Percentiles rank a stretch among this genome's conserved stretches.
Evolutionary conservation across 2,888 invertebrate genomes (phyloP).

Genomic region (Pheosia gnoma): DNA sequence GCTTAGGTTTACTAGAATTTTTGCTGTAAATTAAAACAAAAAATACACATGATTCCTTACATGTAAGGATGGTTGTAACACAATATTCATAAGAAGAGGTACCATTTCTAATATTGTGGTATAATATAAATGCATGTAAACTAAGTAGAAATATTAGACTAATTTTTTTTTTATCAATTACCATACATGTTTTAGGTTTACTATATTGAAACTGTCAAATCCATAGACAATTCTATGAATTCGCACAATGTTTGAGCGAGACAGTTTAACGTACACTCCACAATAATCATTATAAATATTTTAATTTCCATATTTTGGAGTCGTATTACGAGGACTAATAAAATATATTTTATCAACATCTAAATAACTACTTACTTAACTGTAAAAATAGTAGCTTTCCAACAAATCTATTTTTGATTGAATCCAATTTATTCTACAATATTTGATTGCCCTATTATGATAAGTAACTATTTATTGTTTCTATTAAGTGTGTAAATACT

Average conservation of each 20-base stretch:
- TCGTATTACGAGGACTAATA: conserved; percentile 44
- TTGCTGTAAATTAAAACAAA: too few species aligned
- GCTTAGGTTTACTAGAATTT: not conserved
- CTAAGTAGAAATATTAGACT: conserved; percentile 44
- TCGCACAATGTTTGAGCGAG: conserved; percentile 41
- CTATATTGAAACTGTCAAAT: too few species aligned
- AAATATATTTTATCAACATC: conserved; percentile 46
- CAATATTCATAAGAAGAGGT: conserved; percentile 28
- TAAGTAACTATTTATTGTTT: not conserved
- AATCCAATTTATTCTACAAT: conserved; percentile 30
- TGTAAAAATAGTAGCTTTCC: conserved; percentile 51
- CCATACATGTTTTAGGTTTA: conserved; percentile 30
- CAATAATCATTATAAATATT: conserved; percentile 30
- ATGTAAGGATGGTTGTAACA: conserved; percentile 9
- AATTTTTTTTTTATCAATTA: conserved; percentile 40
- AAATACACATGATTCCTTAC: too few species aligned
- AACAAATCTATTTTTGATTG: conserved; percentile 49
- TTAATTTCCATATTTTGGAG: conserved; percentile 44
- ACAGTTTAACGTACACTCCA: not conserved
- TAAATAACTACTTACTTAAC: conserved; percentile 33
- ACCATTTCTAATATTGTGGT: conserved; percentile 30
- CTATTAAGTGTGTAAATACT: not conserved
- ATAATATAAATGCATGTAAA: conserved; percentile 49
- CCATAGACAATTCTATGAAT: conserved; percentile 29
- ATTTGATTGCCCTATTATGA: conserved; percentile 13